Evolutionary conservation across 2,113 vertebrate genomes (phyloP).

Genomic region (Austrofundulus limnaeus): DNA sequence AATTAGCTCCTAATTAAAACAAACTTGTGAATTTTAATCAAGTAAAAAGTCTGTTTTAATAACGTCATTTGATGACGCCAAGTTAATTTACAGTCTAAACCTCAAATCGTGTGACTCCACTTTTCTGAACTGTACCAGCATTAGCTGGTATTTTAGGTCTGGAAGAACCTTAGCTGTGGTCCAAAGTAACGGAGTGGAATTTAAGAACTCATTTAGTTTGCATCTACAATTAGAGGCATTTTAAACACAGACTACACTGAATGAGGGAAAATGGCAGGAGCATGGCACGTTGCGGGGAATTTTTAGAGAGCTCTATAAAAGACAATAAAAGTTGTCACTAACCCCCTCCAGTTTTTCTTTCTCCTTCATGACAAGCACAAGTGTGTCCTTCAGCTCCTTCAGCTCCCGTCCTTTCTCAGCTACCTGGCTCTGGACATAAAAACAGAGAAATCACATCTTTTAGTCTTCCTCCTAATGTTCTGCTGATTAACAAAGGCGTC

Average conservation of each 20-base stretch:
- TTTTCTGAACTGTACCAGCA: conserved; percentile 55
- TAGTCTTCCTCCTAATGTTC: conserved; percentile 14
- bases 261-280: conserved; percentile 49
- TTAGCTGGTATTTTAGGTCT: conserved; percentile 61
- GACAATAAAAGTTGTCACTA: conserved; percentile 66
- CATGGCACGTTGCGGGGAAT: conserved; percentile 57
- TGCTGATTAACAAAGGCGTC: conserved; percentile 20
- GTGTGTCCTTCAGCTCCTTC: conserved; percentile 83
- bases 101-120: conserved; percentile 79
- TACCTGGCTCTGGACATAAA: conserved; percentile 84
- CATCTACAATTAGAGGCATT: conserved; percentile 77
- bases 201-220: conserved; percentile 75
- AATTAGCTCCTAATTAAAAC: conserved; percentile 76
- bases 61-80: conserved; percentile 76
- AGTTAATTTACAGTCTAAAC: conserved; percentile 81
- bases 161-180: conserved; percentile 72
- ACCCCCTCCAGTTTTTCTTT: conserved; percentile 86
- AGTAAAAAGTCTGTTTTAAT: conserved; percentile 69
- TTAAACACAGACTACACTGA: conserved; percentile 68
- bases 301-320: conserved; percentile 67
- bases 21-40: conserved; percentile 71
- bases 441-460: conserved; percentile 7
- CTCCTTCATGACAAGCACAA: conserved; percentile 81
- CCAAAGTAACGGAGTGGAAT: conserved; percentile 75
- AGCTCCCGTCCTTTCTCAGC: conserved; percentile 90